Base-by-base conservation (phyloP, 37 sponge, comb jelly and placozoan species). In the Hexactinellida sp. region DNA sequence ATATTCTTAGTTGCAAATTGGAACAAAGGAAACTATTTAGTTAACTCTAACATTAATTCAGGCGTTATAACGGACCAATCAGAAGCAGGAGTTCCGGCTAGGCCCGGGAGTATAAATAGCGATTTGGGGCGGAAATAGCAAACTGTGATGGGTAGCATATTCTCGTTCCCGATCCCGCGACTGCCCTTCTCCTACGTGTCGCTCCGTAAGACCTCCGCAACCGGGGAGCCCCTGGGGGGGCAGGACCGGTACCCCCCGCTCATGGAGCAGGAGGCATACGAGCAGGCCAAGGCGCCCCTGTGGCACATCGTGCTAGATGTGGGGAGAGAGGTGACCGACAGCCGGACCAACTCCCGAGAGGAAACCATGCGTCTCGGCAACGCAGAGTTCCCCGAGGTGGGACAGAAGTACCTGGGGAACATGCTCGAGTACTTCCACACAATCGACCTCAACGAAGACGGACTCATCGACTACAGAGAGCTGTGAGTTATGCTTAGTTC, bases 221-320 rank as follows among this genome's bases (percentile, higher is more conserved):
- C 76, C 25, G 76, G 76, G 34, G 76, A 63, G 25, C 76, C 76
- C 28, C 25, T 63, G 13, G 76, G 34, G 76, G 21, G 76, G 3
- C 21, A 23, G 25, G 76, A 63, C 76, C 76, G 3, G 32, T 63
- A 63, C 76, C 76, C 76, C 34, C 76, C 76, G 3, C 76, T 63
- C 19, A 63, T 63, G 76, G 76, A 63, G 76, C 76, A 63, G 76
- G 76, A 28, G 76, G 34, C 76, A 7, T 63, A 63, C 76, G 76
- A 63, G 34, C 76, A 63, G 76, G 76, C 30, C 30, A n/a, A 63
- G 76, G 5, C 28, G 3, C 76, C 76, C 28, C 76, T 63, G 32
- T 63, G 76, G 76, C 76, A n/a, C 1, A n/a, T 63, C 28, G 76
- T 63, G 76, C 76, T 25, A 7, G 76, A 63, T 10, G 34, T 63